phyloP scores from a whole-genome alignment of 1,140 invertebrate species.

The Drosophila guanche region DNA sequence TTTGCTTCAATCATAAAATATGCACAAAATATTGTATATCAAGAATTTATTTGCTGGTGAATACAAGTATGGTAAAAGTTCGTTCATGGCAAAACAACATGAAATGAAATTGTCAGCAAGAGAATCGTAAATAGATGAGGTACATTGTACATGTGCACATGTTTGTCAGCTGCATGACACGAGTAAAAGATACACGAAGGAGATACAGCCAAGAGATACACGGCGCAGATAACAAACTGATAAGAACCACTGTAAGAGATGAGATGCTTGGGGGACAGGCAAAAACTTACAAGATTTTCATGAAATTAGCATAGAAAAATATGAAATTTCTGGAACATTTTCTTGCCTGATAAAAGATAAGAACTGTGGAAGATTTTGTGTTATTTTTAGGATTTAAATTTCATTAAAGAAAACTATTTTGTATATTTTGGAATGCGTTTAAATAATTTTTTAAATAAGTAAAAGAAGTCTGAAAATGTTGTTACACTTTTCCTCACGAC shows the following conservation, averaged over 20 bases:
- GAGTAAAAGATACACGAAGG: constrained; percentile 7
- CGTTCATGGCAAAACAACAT: neutral
- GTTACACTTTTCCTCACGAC: no score
- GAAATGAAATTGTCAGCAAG: constrained; percentile 24
- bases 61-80: no score
- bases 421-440: no score
- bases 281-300: constrained; percentile 30
- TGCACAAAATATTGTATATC: no score
- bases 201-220: neutral
- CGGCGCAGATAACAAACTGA: constrained; percentile 16
- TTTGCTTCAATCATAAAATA: constrained; percentile 2
- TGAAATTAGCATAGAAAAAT: neutral
- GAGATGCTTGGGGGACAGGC: constrained; percentile 1
- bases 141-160: neutral
- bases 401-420: no score
- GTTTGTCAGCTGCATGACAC: constrained; percentile 36
- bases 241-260: constrained; percentile 14
- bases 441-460: no score
- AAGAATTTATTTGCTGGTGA: no score
- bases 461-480: no score
- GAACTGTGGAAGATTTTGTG: no score
- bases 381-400: no score
- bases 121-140: constrained; percentile 5
- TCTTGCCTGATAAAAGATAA: no score
- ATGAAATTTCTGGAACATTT: no score